Evolutionary conservation across 2,797 vertebrate genomes (phyloP), one percentile per base, ranked within the genome.

Genomic region (Phrynocephalus vlangalii): DNA sequence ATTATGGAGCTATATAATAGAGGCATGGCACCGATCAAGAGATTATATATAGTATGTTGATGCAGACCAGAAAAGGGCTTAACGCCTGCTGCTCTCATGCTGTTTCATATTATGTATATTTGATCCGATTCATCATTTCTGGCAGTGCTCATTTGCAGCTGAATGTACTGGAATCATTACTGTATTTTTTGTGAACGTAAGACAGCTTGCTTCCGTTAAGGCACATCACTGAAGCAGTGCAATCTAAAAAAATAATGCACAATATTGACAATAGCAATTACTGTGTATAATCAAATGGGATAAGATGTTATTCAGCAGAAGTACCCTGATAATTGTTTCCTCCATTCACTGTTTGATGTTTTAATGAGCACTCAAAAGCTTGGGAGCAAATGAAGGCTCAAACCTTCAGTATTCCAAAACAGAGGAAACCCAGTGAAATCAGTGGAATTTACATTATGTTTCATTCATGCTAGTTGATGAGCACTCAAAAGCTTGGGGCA

Each of bases 1-100:
- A 18, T 80, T 33, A 77, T 60, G 10, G 7, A 1, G 0, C 70
- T 87, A 89, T 66, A 85, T 52, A 63, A 56, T 72, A 91, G 91
- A 84, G 13, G 33, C 26, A 26, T 2, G 28, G 50, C 7, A 28
- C n/a, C 33, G 48, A 10, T 24, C 38, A 82, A 48, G 81, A 63
- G 18, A 63, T 13, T 16, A 16, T 63, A 20, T 63, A 63, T 63
- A 11, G 60, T 16, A 16, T 63, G 60, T 33, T 63, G 60, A 16
- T 70, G 50, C 50, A n/a, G 44, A 77, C 15, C 15, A 30, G 48
- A 9, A 78, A 38, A 70, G 68, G n/a, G 22, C 3, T 20, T 48
- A 63, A 6, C 18, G 20, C 18, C 15, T 18, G 1, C 7, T 67
- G 9, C 20, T 68, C 10, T 83, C 56, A 68, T 70, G 28, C 8